Percentiles rank a stretch among this genome's conserved stretches.
Conservation (phyloP, 1,140 invertebrate genomes). For the Cydia strobilella region DNA sequence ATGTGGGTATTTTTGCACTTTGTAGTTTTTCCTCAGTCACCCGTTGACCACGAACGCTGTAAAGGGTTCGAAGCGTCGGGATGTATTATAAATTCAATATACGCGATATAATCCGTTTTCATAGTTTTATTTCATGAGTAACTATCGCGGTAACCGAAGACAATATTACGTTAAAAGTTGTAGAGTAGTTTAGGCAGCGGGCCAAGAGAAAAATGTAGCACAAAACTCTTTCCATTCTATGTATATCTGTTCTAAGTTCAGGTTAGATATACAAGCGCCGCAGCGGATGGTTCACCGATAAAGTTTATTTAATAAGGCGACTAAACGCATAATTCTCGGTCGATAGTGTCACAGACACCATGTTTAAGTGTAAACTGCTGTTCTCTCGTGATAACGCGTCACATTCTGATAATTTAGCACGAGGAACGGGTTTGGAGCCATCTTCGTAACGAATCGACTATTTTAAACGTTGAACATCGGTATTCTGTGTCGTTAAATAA, state of each 20-base stretch:
- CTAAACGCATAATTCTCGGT: conserved; percentile 58
- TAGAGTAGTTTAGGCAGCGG: too few relatives aligned
- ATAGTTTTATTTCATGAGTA: too few relatives aligned
- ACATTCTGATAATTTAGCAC: conserved; percentile 75
- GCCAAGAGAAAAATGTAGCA: too few relatives aligned
- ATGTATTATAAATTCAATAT: too few relatives aligned
- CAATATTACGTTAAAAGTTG: too few relatives aligned
- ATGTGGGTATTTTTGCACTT: too few relatives aligned
- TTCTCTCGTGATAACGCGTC: conserved; percentile 72
- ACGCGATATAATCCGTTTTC: too few relatives aligned
- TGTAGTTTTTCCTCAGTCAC: too few relatives aligned
- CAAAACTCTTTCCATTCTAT: not conserved
- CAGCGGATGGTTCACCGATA: conserved; percentile 45
- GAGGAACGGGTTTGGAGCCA: conserved; percentile 45
- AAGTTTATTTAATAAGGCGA: conserved; percentile 66
- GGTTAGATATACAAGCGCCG: not conserved
- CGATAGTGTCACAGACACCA: conserved; percentile 61
- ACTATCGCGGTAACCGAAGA: too few relatives aligned
- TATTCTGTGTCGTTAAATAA: not conserved
- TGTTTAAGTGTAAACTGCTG: conserved; percentile 78
- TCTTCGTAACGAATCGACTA: conserved; percentile 42
- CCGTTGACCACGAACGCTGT: too few relatives aligned
- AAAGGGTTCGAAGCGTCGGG: too few relatives aligned
- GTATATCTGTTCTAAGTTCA: not conserved
- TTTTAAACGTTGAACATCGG: conserved; percentile 38